Percentiles rank a stretch among this genome's conserved stretches.
These are phyloP conservation scores for Brachyalestes nurse DNA, from an alignment of 2,797 vertebrate species.

Conservation along the genomic window DNA sequence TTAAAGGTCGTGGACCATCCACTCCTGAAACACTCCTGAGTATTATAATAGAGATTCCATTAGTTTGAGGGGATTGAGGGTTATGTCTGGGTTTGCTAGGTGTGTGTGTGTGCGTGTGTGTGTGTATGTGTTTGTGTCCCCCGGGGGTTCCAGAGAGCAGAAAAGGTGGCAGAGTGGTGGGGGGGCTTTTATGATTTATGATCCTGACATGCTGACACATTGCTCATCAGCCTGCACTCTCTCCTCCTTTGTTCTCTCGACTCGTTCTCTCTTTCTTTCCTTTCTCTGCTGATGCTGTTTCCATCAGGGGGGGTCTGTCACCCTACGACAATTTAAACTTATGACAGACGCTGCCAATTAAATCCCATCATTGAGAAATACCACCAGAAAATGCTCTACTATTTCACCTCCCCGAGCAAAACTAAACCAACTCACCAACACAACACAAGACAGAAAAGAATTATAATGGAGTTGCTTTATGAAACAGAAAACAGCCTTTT, in stretches of 20 bases:
- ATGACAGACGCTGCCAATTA: neutral
- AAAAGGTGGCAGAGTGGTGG: constrained; percentile 2
- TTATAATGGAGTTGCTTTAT: too few species aligned
- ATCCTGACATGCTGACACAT: constrained; percentile 41
- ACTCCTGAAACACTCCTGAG: too few species aligned
- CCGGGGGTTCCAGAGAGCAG: neutral
- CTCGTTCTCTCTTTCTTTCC: neutral
- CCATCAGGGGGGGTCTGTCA: neutral
- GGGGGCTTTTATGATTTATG: constrained; percentile 40
- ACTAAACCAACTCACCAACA: too few species aligned
- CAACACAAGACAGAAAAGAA: too few species aligned
- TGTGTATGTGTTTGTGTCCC: neutral
- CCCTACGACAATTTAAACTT: neutral
- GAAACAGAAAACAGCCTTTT: too few species aligned
- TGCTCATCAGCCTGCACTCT: constrained; percentile 12
- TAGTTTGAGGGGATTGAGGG: too few species aligned
- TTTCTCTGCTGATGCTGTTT: neutral
- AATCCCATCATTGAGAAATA: neutral
- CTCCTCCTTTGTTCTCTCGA: constrained; percentile 31
- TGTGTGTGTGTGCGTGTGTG: too few species aligned
- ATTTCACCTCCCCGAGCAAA: too few species aligned
- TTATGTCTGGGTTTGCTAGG: too few species aligned
- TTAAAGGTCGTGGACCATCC: too few species aligned
- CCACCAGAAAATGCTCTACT: too few species aligned
- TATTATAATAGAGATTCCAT: too few species aligned